Conservation (phyloP, 1,140 invertebrate genomes). For the Drosophila lacteicornis region DNA sequence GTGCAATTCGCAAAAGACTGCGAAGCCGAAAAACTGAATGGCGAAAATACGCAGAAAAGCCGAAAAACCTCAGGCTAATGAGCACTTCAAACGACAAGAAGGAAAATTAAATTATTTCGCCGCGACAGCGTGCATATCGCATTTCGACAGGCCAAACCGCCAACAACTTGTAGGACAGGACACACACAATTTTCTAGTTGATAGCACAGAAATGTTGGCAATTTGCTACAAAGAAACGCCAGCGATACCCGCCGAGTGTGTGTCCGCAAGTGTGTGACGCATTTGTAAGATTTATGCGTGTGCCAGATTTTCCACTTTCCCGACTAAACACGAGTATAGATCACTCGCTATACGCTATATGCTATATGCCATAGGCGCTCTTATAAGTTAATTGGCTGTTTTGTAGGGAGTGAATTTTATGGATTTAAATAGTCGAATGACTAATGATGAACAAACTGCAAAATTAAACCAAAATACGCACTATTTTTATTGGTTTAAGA, state of each 20-base stretch:
- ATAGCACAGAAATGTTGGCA: constrained; percentile 71
- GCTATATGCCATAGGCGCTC: constrained; percentile 18
- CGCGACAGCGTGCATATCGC: constrained; percentile 32
- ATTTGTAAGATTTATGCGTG: constrained; percentile 77
- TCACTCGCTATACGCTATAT: constrained; percentile 36
- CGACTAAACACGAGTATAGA: constrained; percentile 47
- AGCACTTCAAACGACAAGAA: constrained; percentile 61
- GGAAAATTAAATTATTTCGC: constrained; percentile 45
- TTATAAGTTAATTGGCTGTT: constrained; percentile 66
- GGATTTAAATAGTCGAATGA: constrained; percentile 54
- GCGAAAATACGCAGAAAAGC: constrained; percentile 25
- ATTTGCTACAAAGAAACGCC: constrained; percentile 44
- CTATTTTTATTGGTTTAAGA: constrained; percentile 11
- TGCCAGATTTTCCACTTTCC: constrained; percentile 69
- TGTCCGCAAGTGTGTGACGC: constrained; percentile 63
- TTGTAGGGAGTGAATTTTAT: constrained; percentile 38
- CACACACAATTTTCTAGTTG: constrained; percentile 71
- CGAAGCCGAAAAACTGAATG: not conserved
- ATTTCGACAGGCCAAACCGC: constrained; percentile 40
- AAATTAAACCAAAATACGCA: constrained; percentile 23
- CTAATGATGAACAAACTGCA: constrained; percentile 22
- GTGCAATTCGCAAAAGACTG: constrained; percentile 23
- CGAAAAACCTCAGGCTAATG: constrained; percentile 62
- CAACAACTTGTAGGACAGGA: constrained; percentile 58
- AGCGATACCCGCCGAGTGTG: constrained; percentile 15